Evolutionary conservation across 2,113 vertebrate species (phyloP).

Genomic region (Pseudopipra pipra): DNA sequence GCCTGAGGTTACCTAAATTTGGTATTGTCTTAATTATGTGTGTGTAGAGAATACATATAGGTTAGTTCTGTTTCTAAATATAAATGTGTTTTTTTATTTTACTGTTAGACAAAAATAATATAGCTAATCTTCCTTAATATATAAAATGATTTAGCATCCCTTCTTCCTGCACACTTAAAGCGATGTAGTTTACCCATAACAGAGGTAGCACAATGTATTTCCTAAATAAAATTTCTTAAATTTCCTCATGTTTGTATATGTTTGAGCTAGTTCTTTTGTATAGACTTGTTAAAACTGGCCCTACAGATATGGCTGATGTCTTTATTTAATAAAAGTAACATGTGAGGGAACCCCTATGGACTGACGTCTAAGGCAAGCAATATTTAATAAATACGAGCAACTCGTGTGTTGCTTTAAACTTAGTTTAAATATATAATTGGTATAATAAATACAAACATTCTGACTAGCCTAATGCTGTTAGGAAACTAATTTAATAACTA

Average conservation of each 20-base stretch:
- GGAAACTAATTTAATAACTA: neutral
- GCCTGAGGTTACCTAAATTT: neutral
- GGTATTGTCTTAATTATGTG: neutral
- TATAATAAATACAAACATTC: neutral
- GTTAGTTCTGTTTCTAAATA: neutral
- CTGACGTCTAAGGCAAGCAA: accelerated
- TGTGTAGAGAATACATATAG: neutral
- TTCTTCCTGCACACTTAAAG: neutral
- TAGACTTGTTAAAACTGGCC: neutral
- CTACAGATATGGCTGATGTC: neutral
- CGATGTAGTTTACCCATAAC: neutral
- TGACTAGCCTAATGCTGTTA: neutral
- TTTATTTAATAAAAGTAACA: neutral
- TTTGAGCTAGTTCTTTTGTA: neutral
- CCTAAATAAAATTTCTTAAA: neutral
- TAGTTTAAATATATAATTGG: neutral
- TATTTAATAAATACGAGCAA: neutral
- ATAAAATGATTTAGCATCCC: neutral
- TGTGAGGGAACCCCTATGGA: neutral
- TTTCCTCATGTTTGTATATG: neutral
- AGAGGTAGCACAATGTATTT: neutral
- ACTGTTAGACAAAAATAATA: neutral
- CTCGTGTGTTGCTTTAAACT: neutral
- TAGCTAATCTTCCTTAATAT: neutral
- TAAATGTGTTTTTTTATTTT: neutral